Conservation (phyloP, 1,140 invertebrate genomes). For the Meloidogyne exigua region DNA sequence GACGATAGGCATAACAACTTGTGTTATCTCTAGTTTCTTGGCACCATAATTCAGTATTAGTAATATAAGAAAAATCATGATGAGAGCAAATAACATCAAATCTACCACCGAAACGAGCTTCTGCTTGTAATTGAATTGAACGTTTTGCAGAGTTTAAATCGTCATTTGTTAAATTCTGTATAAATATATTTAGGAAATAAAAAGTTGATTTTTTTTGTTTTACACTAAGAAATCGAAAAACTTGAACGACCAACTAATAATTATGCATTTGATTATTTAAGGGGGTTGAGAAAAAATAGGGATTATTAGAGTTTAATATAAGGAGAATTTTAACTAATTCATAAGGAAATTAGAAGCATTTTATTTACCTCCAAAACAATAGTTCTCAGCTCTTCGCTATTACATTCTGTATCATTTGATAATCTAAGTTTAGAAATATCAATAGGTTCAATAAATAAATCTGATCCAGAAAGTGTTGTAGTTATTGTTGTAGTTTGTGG, state of each 20-base stretch:
- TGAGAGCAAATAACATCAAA: conserved; percentile 46
- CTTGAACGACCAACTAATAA: too few relatives aligned
- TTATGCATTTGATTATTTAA: too few relatives aligned
- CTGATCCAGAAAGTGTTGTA: conserved; percentile 4
- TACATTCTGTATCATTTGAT: conserved; percentile 53
- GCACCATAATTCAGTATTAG: conserved; percentile 48
- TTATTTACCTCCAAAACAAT: conserved; percentile 42
- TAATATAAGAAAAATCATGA: conserved; percentile 48
- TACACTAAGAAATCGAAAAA: too few relatives aligned
- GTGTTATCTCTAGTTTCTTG: conserved; percentile 41
- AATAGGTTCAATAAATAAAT: conserved; percentile 37
- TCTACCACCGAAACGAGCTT: conserved; percentile 51
- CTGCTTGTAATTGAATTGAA: conserved; percentile 47
- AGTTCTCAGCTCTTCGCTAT: conserved; percentile 42
- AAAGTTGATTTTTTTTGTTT: too few relatives aligned
- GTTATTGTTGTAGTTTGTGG: not conserved
- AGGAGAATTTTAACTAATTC: too few relatives aligned
- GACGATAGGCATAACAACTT: conserved; percentile 48
- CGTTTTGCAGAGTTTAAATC: conserved; percentile 48
- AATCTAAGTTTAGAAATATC: conserved; percentile 40
- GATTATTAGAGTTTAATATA: too few relatives aligned
- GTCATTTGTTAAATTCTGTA: conserved; percentile 43
- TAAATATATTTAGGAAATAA: not conserved
- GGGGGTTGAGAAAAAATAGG: too few relatives aligned
- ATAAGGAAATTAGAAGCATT: too few relatives aligned